Percentiles rank a stretch among this genome's conserved stretches.
Evolutionary conservation across 2,888 invertebrate species (phyloP).

Genomic region (Diloba caeruleocephala): DNA sequence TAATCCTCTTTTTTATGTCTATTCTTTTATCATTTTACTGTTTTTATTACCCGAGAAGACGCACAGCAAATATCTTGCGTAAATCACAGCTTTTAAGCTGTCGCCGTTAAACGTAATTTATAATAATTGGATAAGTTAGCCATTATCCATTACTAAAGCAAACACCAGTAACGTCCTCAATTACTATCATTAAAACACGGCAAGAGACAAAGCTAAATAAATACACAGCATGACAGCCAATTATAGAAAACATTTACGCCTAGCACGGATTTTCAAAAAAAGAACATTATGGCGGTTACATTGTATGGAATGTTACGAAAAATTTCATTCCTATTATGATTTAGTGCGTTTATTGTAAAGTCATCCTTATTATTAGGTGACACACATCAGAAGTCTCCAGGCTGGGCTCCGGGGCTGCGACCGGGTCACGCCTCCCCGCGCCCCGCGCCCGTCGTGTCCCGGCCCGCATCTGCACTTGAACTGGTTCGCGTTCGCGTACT

Average conservation of each 20-base stretch:
- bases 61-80: background rate
- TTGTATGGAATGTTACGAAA: background rate
- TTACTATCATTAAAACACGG: constrained; percentile 25
- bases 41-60: background rate
- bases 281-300: background rate
- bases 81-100: constrained; percentile 10
- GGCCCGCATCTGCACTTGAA: constrained; percentile 63
- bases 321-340: background rate
- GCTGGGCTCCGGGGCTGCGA: constrained; percentile 61
- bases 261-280: constrained; percentile 8
- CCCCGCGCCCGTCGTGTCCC: constrained; percentile 38
- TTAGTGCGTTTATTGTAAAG: constrained; percentile 10
- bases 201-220: constrained; percentile 20
- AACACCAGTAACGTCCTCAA: constrained; percentile 25
- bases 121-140: constrained; percentile 30
- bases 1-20: background rate
- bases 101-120: constrained; percentile 32
- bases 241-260: constrained; percentile 6
- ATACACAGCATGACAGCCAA: constrained; percentile 18
- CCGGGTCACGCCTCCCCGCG: constrained; percentile 66
- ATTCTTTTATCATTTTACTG: background rate
- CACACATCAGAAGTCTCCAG: constrained; percentile 42
- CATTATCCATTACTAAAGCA: constrained; percentile 21
- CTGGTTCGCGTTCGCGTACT: constrained; percentile 82
- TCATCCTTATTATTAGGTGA: constrained; percentile 42